phyloP scores from a whole-genome alignment of 2,113 vertebrate species.

The Regulus satrapa region DNA sequence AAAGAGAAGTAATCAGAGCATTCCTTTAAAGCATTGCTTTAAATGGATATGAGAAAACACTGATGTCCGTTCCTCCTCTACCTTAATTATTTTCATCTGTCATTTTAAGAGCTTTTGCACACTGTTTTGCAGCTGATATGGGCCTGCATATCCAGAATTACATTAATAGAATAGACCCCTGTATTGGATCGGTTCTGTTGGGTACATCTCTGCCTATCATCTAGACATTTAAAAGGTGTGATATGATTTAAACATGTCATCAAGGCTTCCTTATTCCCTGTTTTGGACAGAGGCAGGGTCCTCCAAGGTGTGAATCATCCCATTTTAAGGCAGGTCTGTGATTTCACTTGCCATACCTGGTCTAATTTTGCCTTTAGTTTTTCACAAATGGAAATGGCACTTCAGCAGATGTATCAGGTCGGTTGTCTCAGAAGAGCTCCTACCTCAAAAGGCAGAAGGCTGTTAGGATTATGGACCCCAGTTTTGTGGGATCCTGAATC shows the following conservation, averaged over 20 bases:
- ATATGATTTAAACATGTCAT: not conserved
- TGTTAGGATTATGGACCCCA: not conserved
- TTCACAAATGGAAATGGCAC: not conserved
- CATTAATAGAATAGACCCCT: not conserved
- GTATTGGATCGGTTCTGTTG: not conserved
- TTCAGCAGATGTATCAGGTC: not conserved
- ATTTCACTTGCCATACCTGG: not conserved
- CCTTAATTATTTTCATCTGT: not conserved
- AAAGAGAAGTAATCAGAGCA: not conserved
- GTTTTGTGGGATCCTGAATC: not conserved
- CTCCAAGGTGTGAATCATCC: not conserved
- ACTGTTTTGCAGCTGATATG: not conserved
- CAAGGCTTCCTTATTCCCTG: not conserved
- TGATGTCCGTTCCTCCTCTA: not conserved
- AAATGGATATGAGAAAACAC: not conserved
- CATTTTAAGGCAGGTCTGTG: not conserved
- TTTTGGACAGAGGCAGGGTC: not conserved
- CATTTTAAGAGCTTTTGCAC: not conserved
- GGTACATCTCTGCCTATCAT: not conserved
- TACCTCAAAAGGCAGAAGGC: not conserved
- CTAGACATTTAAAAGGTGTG: not conserved
- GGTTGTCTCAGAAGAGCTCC: not conserved
- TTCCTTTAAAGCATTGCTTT: constrained; percentile 2
- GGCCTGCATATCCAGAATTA: not conserved
- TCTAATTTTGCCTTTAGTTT: not conserved